Percentiles rank a stretch among this genome's conserved stretches.
phyloP scores from a whole-genome alignment of 2,113 vertebrate genomes.

The Galemys pyrenaicus region DNA sequence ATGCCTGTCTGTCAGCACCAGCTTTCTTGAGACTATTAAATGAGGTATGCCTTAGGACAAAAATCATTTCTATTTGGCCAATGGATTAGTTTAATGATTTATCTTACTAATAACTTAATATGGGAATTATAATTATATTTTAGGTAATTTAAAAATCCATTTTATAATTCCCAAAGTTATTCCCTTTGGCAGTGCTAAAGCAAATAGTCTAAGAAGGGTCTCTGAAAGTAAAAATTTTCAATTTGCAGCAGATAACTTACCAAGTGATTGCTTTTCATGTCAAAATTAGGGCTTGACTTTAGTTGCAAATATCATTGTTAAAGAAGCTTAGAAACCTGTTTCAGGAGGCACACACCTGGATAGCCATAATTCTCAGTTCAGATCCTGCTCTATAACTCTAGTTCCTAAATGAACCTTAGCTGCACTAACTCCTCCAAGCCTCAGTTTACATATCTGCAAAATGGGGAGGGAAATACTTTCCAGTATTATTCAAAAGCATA shows the following conservation, averaged over 20 bases:
- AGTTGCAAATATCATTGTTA: not conserved
- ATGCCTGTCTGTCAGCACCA: not conserved
- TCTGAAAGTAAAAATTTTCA: not conserved
- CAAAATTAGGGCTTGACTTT: not conserved
- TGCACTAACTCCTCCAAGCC: not conserved
- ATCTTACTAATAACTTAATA: slow-evolving; percentile 22
- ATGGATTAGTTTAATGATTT: slow-evolving; percentile 11
- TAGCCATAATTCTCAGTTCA: not conserved
- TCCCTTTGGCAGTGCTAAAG: not conserved
- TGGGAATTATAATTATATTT: slow-evolving; percentile 33
- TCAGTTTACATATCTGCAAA: not conserved
- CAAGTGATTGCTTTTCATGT: not conserved
- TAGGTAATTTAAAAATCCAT: slow-evolving; percentile 14
- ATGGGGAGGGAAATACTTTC: not conserved
- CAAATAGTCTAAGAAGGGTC: not conserved
- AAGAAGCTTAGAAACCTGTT: not conserved
- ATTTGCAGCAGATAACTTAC: not conserved
- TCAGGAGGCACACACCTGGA: not conserved
- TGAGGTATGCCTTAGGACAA: not conserved
- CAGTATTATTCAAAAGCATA: not conserved
- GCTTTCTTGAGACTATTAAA: not conserved
- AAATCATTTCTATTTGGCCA: not conserved
- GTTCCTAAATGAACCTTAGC: not conserved
- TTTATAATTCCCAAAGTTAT: not conserved
- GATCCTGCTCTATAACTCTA: not conserved